Conservation (phyloP, 2,888 invertebrate species). For the Diarsia brunnea region DNA sequence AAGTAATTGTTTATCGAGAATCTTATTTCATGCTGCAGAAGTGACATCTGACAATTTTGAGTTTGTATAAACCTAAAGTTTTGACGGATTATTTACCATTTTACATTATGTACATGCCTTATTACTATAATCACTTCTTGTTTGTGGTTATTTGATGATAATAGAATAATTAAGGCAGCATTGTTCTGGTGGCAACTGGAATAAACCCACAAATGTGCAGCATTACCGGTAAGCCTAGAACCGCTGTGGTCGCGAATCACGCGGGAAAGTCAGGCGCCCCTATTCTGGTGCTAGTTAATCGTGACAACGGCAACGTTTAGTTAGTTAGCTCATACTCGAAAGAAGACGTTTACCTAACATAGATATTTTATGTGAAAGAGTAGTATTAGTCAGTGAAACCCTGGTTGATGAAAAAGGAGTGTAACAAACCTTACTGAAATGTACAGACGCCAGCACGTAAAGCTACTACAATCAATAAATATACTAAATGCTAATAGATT, state of each 20-base stretch:
- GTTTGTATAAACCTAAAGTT: not conserved
- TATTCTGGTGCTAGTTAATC: constrained; percentile 44
- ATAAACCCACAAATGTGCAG: constrained; percentile 65
- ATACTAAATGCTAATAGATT: no score
- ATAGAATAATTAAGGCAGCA: constrained; percentile 21
- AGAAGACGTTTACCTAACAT: not conserved
- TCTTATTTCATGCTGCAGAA: not conserved
- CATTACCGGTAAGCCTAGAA: constrained; percentile 66
- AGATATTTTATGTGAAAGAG: no score
- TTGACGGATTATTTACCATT: not conserved
- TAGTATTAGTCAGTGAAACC: not conserved
- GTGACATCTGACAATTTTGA: not conserved
- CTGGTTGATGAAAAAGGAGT: not conserved
- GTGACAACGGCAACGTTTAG: not conserved
- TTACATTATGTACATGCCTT: not conserved
- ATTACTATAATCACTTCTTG: constrained; percentile 6
- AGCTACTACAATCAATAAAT: no score
- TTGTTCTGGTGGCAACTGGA: constrained; percentile 42
- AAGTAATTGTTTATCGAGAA: not conserved
- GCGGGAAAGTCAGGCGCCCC: constrained; percentile 62
- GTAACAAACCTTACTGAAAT: no score
- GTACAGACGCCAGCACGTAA: no score
- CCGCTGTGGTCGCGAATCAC: constrained; percentile 65
- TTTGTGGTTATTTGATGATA: constrained; percentile 36
- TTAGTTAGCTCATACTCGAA: not conserved